These are phyloP conservation scores for Diadegma fenestrale DNA, from an alignment of 2,888 invertebrate species.

Conservation along the genomic window DNA sequence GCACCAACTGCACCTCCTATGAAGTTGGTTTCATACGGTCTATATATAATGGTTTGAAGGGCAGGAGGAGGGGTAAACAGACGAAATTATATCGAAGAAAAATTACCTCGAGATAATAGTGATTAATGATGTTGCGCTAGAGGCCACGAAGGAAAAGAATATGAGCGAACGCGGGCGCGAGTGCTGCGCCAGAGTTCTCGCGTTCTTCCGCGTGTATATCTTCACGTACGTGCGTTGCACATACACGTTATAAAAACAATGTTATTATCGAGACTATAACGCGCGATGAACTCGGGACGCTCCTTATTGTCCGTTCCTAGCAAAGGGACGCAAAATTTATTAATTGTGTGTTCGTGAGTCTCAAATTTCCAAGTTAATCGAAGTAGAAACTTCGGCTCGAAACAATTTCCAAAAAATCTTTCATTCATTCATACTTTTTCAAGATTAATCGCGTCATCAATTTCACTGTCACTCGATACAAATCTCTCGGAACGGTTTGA, in stretches of 20 bases:
- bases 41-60: conserved; percentile 68
- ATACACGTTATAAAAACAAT: conserved; percentile 8
- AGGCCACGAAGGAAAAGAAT: conserved; percentile 65
- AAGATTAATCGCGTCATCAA: not conserved
- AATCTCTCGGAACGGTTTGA: not conserved
- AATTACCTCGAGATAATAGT: conserved; percentile 83
- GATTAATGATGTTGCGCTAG: conserved; percentile 80
- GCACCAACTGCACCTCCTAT: conserved; percentile 22
- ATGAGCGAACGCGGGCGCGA: conserved; percentile 44
- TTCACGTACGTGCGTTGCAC: conserved; percentile 10
- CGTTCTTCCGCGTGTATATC: conserved; percentile 14
- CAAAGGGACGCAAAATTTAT: not conserved
- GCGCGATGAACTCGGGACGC: not conserved
- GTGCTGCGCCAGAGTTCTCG: conserved; percentile 43
- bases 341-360: not conserved
- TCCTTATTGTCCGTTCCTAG: not conserved
- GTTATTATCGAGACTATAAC: conserved; percentile 20
- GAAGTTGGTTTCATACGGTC: conserved; percentile 11
- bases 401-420: not conserved
- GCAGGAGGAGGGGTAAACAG: conserved; percentile 78
- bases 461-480: not conserved
- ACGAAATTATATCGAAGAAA: conserved; percentile 83
- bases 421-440: not conserved
- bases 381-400: not conserved
- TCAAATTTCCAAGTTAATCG: not conserved